Evolutionary conservation across 2,797 vertebrate species (phyloP), one percentile per base, ranked within the genome.

Genomic region (Melanotaenia maccullochi): DNA sequence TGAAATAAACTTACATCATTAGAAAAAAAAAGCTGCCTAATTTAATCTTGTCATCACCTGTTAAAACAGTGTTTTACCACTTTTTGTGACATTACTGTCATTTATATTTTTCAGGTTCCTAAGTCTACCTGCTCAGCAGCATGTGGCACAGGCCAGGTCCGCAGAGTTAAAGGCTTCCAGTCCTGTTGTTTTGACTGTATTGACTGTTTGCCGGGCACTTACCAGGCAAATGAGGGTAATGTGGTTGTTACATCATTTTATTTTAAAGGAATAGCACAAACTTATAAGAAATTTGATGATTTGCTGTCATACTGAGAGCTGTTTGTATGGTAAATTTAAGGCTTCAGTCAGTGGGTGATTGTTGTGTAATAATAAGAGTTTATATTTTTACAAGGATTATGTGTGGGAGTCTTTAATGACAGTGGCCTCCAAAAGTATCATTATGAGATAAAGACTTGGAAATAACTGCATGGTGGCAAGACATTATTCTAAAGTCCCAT

Each of bases 181-280:
- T 95, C 96, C 69, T 99, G 97, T 93, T 99, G 97, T 81, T 98
- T 95, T 0, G 96, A 98, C 77, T 98, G 97, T 14, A 92, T 95
- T 1, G 91, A 96, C 72, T 99, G 97, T 57, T 65, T 87, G 60
- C 82, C 88, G 0, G 97, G 97, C 78, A 96, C 95, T 30, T 98
- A 90, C 83, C 93, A 83, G 85, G 90, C 69, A 68, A 36, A 57
- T 16, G 0, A 75, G 47, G 96, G 97, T 97, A 87, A 88, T 2
- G 82, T 33, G 0, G n/a, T 35, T 40, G 2, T 44, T 14, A 1
- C 24, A 3, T 30, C 1, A 14, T 35, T 30, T 24, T 2, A 28
- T 22, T 36, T 3, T 35, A 8, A 30, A 30, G 24, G 25, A 47
- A 47, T 47, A n/a, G 44, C 6, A 47, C 18, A 47, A 47, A 9